phyloP scores from a whole-genome alignment of 2,113 vertebrate genomes.

The Toxotes jaculatrix region DNA sequence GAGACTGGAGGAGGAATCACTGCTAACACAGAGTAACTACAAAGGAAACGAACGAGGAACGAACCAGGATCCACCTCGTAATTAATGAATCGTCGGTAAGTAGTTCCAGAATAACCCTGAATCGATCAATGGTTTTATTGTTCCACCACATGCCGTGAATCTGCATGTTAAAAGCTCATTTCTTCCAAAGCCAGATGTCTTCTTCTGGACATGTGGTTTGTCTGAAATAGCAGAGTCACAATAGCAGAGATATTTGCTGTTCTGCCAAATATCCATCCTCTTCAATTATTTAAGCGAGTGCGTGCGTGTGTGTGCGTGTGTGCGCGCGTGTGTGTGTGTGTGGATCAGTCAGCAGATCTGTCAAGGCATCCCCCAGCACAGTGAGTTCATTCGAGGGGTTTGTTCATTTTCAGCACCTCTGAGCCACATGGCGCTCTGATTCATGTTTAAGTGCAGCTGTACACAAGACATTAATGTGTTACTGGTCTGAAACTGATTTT shows the following conservation, averaged over 20 bases:
- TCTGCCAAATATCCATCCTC: constrained; percentile 4
- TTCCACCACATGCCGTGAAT: constrained; percentile 17
- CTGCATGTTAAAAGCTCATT: constrained; percentile 13
- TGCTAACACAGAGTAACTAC: too few relatives aligned
- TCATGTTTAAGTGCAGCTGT: constrained; percentile 27
- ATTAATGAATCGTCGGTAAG: not conserved
- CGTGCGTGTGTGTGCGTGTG: not conserved
- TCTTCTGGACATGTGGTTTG: constrained; percentile 28
- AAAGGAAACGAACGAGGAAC: too few relatives aligned
- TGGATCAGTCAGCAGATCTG: not conserved
- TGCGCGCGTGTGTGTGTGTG: not conserved
- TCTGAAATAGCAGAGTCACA: constrained; percentile 34
- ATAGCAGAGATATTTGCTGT: not conserved
- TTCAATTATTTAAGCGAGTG: constrained; percentile 4
- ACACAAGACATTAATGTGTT: not conserved
- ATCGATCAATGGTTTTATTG: not conserved
- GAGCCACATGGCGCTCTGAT: constrained; percentile 11
- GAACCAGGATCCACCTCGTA: not conserved
- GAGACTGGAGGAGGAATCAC: too few relatives aligned
- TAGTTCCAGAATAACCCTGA: not conserved
- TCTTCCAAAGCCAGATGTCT: constrained; percentile 34
- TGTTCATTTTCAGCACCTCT: constrained; percentile 22
- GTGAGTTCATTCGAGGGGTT: constrained; percentile 2
- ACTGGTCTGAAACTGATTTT: not conserved
- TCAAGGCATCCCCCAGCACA: not conserved